Evolutionary conservation across 2,888 invertebrate species (phyloP).

Genomic region (Tiphia femorata): DNA sequence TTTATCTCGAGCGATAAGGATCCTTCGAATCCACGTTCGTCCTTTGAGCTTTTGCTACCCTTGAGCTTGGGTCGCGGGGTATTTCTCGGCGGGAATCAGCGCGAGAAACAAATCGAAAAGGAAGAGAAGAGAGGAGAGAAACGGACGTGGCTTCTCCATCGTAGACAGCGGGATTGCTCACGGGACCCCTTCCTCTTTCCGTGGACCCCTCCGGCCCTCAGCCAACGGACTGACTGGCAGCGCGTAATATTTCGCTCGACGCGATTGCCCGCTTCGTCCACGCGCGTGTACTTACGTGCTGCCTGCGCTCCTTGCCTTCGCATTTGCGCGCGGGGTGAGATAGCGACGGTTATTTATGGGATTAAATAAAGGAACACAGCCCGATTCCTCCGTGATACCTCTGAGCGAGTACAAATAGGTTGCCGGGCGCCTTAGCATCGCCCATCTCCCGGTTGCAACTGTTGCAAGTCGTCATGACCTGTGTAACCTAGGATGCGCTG

Average conservation of each 20-base stretch:
- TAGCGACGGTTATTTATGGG: slow-evolving; percentile 64
- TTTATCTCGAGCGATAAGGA: no score
- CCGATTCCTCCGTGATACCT: slow-evolving; percentile 62
- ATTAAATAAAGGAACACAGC: slow-evolving; percentile 63
- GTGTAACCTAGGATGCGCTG: no score
- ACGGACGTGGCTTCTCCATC: no score
- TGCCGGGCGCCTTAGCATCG: slow-evolving; percentile 54
- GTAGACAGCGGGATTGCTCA: no score
- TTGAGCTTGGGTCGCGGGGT: no score
- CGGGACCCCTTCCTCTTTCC: slow-evolving; percentile 10
- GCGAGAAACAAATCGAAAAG: no score
- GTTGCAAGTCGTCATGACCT: slow-evolving; percentile 53
- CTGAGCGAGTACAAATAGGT: slow-evolving; percentile 59
- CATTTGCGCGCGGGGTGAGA: slow-evolving; percentile 53
- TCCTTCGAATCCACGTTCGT: no score
- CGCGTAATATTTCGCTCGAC: slow-evolving; percentile 42
- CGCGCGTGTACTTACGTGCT: slow-evolving; percentile 1
- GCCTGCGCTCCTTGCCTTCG: slow-evolving; percentile 18
- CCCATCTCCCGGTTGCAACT: no score
- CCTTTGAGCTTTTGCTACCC: no score
- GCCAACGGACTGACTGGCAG: slow-evolving; percentile 43
- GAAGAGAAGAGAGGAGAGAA: no score
- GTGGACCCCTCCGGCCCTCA: neutral
- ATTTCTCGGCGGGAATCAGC: no score
- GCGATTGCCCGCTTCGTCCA: no score